These are phyloP conservation scores for Pogonomyrmex californicus DNA, from an alignment of 1,140 invertebrate genomes.

Conservation along the genomic window DNA sequence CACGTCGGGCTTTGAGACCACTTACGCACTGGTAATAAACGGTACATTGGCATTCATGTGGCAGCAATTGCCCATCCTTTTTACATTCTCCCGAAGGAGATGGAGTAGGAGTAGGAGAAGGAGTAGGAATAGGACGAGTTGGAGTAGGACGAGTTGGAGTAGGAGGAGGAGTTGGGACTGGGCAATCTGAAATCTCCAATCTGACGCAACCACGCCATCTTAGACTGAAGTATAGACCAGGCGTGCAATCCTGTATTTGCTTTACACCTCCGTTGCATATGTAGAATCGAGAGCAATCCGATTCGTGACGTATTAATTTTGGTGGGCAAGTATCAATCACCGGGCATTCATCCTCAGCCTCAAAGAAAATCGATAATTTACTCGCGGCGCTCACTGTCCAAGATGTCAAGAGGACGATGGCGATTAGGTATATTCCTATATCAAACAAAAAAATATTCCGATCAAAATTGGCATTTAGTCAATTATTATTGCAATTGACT, in stretches of 20 bases:
- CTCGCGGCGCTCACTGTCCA: neutral
- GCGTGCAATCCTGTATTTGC: neutral
- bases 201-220: neutral
- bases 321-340: neutral
- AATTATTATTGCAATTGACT: neutral
- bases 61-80: neutral
- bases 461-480: neutral
- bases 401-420: constrained; percentile 33
- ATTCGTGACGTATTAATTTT: neutral
- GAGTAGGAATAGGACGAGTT: neutral
- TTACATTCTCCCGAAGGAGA: neutral
- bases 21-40: neutral
- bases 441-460: constrained; percentile 2
- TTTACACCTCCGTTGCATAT: neutral
- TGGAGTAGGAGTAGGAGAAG: neutral
- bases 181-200: neutral
- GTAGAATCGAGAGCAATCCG: neutral
- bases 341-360: neutral
- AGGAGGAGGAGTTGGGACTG: neutral
- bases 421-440: constrained; percentile 29
- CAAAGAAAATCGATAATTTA: neutral
- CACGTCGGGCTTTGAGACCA: neutral
- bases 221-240: neutral
- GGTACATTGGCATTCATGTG: neutral
- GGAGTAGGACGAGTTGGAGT: neutral